These are phyloP conservation scores for Atta cephalotes DNA, from an alignment of 1,140 invertebrate genomes.

Conservation along the genomic window DNA sequence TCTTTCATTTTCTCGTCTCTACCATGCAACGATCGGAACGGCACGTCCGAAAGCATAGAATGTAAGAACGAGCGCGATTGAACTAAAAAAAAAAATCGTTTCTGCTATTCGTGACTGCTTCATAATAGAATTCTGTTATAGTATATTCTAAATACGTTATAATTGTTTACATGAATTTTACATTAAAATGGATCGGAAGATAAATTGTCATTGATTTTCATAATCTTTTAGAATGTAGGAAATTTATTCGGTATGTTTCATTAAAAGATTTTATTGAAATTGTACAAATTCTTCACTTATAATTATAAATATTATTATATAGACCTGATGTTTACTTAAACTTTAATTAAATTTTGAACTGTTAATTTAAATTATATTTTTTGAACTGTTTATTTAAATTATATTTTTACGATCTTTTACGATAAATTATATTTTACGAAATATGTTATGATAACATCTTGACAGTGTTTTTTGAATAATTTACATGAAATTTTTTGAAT, in stretches of 20 bases:
- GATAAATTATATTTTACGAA: neutral
- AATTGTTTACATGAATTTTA: neutral
- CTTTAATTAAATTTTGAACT: neutral
- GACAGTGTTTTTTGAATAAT: neutral
- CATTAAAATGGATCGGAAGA: neutral
- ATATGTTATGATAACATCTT: neutral
- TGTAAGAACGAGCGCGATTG: slow-evolving; percentile 48
- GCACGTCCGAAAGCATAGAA: slow-evolving; percentile 56
- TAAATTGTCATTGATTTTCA: neutral
- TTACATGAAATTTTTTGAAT: no score
- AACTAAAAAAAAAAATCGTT: slow-evolving; percentile 21
- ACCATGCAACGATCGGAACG: slow-evolving; percentile 23
- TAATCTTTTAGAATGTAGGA: neutral
- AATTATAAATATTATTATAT: neutral
- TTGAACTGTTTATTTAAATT: neutral
- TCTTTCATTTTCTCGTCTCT: neutral
- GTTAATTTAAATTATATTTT: neutral
- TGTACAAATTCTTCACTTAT: neutral
- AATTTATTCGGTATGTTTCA: neutral
- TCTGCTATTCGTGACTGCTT: neutral
- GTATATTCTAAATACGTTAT: neutral
- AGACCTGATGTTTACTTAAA: neutral
- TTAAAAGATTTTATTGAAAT: slow-evolving; percentile 2
- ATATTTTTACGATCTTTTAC: no score
- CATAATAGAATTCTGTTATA: slow-evolving; percentile 11